A percentile compares a stretch with the other conserved stretches of the same genome.
phyloP scores from a whole-genome alignment of 2,113 vertebrate species.

The Electrona antarctica region DNA sequence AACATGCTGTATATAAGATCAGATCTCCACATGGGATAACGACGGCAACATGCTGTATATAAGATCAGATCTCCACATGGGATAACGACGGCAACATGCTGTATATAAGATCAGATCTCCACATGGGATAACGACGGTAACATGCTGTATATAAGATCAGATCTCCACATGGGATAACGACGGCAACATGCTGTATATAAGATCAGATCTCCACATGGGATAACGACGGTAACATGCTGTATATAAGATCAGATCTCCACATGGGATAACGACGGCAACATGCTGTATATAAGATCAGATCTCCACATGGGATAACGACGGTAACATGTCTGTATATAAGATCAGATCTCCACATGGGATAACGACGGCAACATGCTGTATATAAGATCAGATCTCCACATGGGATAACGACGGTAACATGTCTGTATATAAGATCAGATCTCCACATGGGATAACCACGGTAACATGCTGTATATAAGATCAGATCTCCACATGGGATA shows the following conservation, averaged over 20 bases:
- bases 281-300: too few relatives aligned
- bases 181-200: too few relatives aligned
- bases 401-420: background rate
- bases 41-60: too few relatives aligned
- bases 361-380: too few relatives aligned
- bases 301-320: background rate
- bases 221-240: too few relatives aligned
- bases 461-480: too few relatives aligned
- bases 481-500: background rate
- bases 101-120: too few relatives aligned
- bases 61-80: background rate
- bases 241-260: background rate
- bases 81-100: background rate
- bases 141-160: too few relatives aligned
- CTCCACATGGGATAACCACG: background rate
- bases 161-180: background rate
- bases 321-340: too few relatives aligned
- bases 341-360: background rate
- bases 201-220: background rate
- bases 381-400: background rate
- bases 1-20: too few relatives aligned
- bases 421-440: too few relatives aligned
- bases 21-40: background rate
- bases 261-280: background rate
- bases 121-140: background rate